phyloP scores from a whole-genome alignment of 2,888 invertebrate genomes.

The Priocnemis perturbator region DNA sequence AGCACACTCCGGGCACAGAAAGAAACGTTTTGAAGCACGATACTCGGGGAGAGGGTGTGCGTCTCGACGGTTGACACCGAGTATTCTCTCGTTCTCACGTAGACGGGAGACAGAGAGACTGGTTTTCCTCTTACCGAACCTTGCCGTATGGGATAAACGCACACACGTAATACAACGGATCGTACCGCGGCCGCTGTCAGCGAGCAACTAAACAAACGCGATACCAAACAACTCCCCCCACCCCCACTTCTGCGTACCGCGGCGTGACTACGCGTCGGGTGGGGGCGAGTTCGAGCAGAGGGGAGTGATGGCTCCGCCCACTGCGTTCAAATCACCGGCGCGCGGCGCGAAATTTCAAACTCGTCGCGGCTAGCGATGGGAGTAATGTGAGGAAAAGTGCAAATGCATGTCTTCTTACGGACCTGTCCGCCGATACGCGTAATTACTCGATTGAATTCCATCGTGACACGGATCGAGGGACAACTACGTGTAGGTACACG shows the following conservation, averaged over 20 bases:
- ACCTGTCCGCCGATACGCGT: no score
- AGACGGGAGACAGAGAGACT: slow-evolving; percentile 23
- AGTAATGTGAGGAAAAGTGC: no score
- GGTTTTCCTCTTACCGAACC: slow-evolving; percentile 34
- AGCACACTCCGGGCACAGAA: slow-evolving; percentile 22
- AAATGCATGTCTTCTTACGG: no score
- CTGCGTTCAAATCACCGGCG: slow-evolving; percentile 14
- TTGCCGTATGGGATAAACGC: slow-evolving; percentile 23
- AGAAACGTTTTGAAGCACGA: no score
- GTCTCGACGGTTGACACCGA: no score
- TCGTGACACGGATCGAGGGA: no score
- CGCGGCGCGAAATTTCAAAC: slow-evolving; percentile 5
- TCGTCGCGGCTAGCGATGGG: no score
- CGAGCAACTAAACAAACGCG: slow-evolving; percentile 74
- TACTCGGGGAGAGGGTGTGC: no score
- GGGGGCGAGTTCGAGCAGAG: slow-evolving; percentile 21
- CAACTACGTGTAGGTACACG: no score
- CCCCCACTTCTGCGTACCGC: slow-evolving; percentile 63
- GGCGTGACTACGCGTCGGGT: slow-evolving; percentile 54
- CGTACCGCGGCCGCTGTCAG: slow-evolving; percentile 72
- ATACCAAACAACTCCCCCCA: slow-evolving; percentile 61
- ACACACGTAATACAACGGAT: slow-evolving; percentile 52
- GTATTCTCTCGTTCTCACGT: slow-evolving; percentile 10
- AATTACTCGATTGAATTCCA: no score
- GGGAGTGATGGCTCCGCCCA: slow-evolving; percentile 49